phyloP scores from a whole-genome alignment of 2,113 vertebrate genomes.

The Hucho hucho region DNA sequence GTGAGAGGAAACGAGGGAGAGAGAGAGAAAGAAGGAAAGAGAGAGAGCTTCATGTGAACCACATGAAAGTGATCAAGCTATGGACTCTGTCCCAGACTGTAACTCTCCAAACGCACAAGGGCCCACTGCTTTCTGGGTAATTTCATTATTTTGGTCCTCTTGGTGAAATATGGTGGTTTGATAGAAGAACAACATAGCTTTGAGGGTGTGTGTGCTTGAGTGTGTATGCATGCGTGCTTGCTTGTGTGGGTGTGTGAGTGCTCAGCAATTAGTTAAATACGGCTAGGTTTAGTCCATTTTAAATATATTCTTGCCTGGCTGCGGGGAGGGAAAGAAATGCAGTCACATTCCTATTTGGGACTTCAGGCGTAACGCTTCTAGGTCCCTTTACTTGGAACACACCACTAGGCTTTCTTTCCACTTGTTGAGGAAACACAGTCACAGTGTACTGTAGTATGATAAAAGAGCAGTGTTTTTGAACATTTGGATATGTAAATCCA shows the following conservation, averaged over 20 bases:
- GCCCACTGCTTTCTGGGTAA: slow-evolving; percentile 45
- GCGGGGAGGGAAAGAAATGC: background rate
- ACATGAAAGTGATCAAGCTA: slow-evolving; percentile 70
- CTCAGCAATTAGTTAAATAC: background rate
- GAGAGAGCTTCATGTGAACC: slow-evolving; percentile 25
- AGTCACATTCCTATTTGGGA: background rate
- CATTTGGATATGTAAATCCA: no score
- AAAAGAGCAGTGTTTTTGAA: background rate
- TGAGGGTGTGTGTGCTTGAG: background rate
- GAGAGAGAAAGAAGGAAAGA: slow-evolving; percentile 28
- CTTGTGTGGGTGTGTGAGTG: background rate
- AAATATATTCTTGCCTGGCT: background rate
- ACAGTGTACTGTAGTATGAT: background rate
- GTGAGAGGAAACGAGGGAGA: background rate
- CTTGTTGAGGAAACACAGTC: background rate
- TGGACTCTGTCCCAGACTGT: slow-evolving; percentile 44
- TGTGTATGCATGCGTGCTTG: background rate
- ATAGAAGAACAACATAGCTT: no score
- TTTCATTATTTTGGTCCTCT: slow-evolving; percentile 55
- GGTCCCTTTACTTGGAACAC: background rate
- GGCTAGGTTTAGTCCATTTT: background rate
- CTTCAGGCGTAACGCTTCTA: background rate
- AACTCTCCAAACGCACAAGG: slow-evolving; percentile 15
- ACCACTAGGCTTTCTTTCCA: background rate
- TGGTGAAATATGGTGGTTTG: background rate